Conservation (phyloP, 1,140 invertebrate species). For the Hydropsyche tenuis region DNA sequence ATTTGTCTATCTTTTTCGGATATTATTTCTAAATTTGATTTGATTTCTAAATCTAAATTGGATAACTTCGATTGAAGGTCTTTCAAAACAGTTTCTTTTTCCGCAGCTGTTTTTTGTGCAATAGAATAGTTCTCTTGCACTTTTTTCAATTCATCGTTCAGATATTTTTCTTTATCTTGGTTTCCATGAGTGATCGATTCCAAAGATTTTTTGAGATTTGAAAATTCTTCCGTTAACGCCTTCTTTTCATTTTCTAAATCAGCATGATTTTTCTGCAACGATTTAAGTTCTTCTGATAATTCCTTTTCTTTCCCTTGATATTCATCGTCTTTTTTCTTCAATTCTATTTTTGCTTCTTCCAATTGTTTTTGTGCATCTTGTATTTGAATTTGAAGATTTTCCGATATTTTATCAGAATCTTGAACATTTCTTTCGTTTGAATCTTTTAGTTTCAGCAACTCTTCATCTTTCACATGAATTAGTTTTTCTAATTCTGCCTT, state of each 20-base stretch:
- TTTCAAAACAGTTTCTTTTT: constrained; percentile 59
- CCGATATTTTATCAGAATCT: constrained; percentile 56
- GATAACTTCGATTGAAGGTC: constrained; percentile 58
- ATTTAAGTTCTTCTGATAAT: constrained; percentile 61
- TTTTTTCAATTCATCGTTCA: constrained; percentile 53
- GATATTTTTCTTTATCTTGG: constrained; percentile 52
- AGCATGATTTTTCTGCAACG: constrained; percentile 59
- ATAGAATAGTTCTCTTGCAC: constrained; percentile 52
- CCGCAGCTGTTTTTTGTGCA: constrained; percentile 54
- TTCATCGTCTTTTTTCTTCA: constrained; percentile 62
- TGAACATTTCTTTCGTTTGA: constrained; percentile 58
- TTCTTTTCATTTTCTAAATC: constrained; percentile 59
- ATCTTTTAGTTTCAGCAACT: constrained; percentile 44
- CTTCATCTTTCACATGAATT: constrained; percentile 52
- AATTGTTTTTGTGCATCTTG: constrained; percentile 57
- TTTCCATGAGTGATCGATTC: constrained; percentile 56
- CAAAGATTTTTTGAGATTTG: constrained; percentile 54
- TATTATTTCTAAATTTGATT: constrained; percentile 59
- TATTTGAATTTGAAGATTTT: constrained; percentile 58
- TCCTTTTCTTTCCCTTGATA: constrained; percentile 60
- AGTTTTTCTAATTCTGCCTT: constrained; percentile 58
- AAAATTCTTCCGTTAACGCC: constrained; percentile 56
- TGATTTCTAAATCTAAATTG: constrained; percentile 60
- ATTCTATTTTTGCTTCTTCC: constrained; percentile 58
- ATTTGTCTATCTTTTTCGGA: constrained; percentile 63